These are phyloP conservation scores for Odontocerum albicorne DNA, from an alignment of 2,888 invertebrate genomes.

Conservation along the genomic window DNA sequence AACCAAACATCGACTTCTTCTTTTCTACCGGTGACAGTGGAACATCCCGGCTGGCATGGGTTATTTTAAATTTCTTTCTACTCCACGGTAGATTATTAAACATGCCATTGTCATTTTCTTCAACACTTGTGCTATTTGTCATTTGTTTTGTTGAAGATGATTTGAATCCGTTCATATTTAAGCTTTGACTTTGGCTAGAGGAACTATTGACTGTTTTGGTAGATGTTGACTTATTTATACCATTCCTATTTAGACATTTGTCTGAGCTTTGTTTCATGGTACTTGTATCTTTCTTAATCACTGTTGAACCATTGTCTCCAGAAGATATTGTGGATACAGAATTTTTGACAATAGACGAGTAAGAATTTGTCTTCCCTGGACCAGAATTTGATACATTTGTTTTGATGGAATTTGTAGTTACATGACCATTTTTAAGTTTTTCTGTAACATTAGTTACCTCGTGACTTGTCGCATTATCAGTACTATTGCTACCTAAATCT, in stretches of 20 bases:
- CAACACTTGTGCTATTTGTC: too few species aligned
- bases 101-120: slow-evolving; percentile 17
- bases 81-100: slow-evolving; percentile 56
- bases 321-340: slow-evolving; percentile 32
- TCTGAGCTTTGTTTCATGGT: slow-evolving; percentile 3
- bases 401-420: slow-evolving; percentile 42
- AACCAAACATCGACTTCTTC: slow-evolving; percentile 54
- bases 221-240: too few species aligned
- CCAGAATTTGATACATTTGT: slow-evolving; percentile 49
- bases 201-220: too few species aligned
- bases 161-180: too few species aligned
- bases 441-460: slow-evolving; percentile 43
- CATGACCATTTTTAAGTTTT: slow-evolving; percentile 48
- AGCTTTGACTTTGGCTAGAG: slow-evolving; percentile 9
- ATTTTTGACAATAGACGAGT: slow-evolving; percentile 33
- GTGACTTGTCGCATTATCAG: slow-evolving; percentile 5
- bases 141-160: slow-evolving; percentile 1
- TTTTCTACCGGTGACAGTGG: slow-evolving; percentile 64
- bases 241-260: too few species aligned
- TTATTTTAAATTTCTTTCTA: slow-evolving; percentile 66
- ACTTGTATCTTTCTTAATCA: slow-evolving; percentile 37
- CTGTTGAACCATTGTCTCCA: slow-evolving; percentile 47
- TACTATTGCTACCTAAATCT: slow-evolving; percentile 53
- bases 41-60: slow-evolving; percentile 70
- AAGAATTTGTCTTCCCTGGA: slow-evolving; percentile 39